Evolutionary conservation across 2,113 vertebrate genomes (phyloP).

Genomic region (Cyanoderma ruficeps): DNA sequence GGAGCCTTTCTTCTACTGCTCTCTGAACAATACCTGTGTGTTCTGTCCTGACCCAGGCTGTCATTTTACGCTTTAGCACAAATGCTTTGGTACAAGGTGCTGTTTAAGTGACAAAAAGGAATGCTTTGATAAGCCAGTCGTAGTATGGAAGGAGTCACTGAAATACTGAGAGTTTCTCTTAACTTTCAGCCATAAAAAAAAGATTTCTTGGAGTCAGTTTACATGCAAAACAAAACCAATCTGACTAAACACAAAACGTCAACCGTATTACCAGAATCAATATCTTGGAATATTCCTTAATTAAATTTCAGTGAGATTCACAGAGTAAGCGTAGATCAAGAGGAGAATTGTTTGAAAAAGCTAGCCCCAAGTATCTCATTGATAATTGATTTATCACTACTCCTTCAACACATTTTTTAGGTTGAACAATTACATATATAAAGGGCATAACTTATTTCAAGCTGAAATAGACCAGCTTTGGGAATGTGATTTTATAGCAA

Average conservation of each 20-base stretch:
- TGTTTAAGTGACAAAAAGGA: background rate
- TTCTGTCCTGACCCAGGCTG: background rate
- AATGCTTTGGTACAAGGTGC: background rate
- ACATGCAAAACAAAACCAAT: background rate
- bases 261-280: background rate
- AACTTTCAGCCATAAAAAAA: background rate
- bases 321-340: background rate
- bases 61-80: background rate
- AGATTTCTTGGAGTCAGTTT: background rate
- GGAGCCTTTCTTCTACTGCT: background rate
- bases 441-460: constrained; percentile 37
- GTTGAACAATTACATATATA: background rate
- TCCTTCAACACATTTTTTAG: constrained; percentile 7
- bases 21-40: background rate
- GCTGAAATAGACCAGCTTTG: constrained; percentile 27
- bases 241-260: background rate
- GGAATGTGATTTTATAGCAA: constrained; percentile 42
- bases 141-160: background rate
- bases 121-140: background rate
- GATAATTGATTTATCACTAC: constrained; percentile 25
- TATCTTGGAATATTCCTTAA: background rate
- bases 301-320: background rate
- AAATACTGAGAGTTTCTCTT: background rate
- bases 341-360: constrained; percentile 17
- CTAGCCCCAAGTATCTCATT: constrained; percentile 7